These are phyloP conservation scores for Anguilla obscura DNA, from an alignment of 2,797 vertebrate genomes.

Conservation along the genomic window DNA sequence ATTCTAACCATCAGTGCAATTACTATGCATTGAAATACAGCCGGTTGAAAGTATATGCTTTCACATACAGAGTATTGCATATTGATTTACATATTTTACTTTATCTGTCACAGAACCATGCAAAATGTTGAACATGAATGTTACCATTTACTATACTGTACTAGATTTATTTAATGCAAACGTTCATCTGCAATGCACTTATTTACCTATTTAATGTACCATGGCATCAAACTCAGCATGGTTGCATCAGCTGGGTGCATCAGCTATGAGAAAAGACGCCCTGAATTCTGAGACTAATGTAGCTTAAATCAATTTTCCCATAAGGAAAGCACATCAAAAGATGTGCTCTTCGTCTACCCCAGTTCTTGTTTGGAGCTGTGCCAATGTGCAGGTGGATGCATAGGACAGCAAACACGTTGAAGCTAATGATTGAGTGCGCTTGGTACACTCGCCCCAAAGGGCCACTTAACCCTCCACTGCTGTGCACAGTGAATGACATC, in stretches of 20 bases:
- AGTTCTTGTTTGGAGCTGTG: background rate
- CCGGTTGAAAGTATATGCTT: background rate
- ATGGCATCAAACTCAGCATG: background rate
- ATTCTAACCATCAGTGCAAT: background rate
- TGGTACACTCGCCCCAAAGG: slow-evolving; percentile 5
- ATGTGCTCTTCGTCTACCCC: background rate
- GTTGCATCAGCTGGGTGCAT: background rate
- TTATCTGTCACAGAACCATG: background rate
- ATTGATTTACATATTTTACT: background rate
- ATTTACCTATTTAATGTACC: background rate
- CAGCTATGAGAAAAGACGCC: background rate
- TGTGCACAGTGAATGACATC: slow-evolving; percentile 28
- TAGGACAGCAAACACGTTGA: background rate
- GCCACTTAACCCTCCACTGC: background rate
- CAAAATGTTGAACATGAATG: background rate
- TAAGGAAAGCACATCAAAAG: background rate
- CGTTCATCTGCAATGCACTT: background rate
- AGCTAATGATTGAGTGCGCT: slow-evolving; percentile 6
- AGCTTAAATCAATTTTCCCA: slow-evolving; percentile 9
- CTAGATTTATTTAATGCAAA: background rate
- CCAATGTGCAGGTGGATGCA: background rate
- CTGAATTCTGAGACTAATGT: too few relatives aligned
- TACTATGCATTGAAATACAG: background rate
- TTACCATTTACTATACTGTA: background rate
- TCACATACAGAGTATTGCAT: background rate